Base-by-base conservation (phyloP, 2,797 vertebrate genomes). In the Melanotaenia boesemani region DNA sequence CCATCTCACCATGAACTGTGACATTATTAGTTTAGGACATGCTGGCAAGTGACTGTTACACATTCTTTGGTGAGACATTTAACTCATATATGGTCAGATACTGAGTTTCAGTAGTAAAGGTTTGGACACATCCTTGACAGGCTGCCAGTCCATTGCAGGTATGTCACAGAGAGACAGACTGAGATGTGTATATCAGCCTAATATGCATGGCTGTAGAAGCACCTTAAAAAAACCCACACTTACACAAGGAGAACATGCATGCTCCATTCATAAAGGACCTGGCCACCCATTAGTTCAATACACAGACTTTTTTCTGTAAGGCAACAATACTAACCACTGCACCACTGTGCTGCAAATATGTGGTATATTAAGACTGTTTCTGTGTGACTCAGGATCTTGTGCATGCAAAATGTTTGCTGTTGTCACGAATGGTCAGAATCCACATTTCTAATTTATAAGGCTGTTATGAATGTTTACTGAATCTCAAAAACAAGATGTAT, bases 361-460 rank as follows among this genome's bases (percentile, higher is more conserved):
- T 8, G 16, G 15, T 18, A 16, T 44, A 20, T 46, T 59, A 34
- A 30, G 58, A 50, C 37, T 69, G 46, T 70, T 52, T 67, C 69
- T 16, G 11, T 39, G 34, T 70, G 28, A 55, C 48, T 63, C 56
- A 50, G n/a, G 22, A 56, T 44, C 48, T 50, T 39, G 32, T n/a
- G 32, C 10, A 70, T 4, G 34, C 34, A n/a, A 16, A 56, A 26
- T 34, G 13, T 30, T 39, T 5, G 28, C 13, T 62, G 54, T 12
- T 39, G 36, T 59, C 6, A 18, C 0, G 6, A 74, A 32, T 24
- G 10, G 22, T 24, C 32, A 69, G 22, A 54, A 22, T 64, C 52
- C n/a, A 66, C 13, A 5, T 20, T 62, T 67, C 12, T 0, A 20
- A 8, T 6, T 36, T 22, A 18, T 39, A 30, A 32, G 11, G 48